Conservation (phyloP, 1,140 invertebrate species). For the Caenorhabditis remanei region DNA sequence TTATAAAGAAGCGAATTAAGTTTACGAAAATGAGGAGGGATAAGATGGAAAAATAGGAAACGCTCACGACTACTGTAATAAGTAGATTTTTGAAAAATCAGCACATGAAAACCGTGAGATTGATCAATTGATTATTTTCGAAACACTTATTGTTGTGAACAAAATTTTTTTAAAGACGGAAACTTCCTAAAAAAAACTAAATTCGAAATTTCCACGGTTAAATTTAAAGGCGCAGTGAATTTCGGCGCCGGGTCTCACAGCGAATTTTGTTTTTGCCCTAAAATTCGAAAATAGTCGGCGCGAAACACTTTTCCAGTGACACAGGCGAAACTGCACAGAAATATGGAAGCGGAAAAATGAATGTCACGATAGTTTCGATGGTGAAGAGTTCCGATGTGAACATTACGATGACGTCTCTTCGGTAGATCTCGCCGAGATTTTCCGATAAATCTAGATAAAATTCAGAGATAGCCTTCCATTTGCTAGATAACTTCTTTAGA, state of each 20-base stretch:
- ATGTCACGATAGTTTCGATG: too few relatives aligned
- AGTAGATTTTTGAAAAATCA: too few relatives aligned
- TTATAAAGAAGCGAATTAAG: neutral
- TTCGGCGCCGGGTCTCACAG: neutral
- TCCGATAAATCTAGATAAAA: neutral
- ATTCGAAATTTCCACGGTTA: constrained; percentile 46
- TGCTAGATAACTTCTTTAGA: neutral
- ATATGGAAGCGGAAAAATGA: neutral
- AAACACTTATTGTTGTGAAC: too few relatives aligned
- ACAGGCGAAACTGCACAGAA: neutral
- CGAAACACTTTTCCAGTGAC: neutral
- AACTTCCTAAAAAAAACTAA: constrained; percentile 2
- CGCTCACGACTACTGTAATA: neutral
- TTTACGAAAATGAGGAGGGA: neutral
- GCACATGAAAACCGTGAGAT: too few relatives aligned
- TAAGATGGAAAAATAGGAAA: neutral
- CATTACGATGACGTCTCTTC: neutral
- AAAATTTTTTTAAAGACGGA: neutral
- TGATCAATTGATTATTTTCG: too few relatives aligned
- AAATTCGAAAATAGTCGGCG: neutral
- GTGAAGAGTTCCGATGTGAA: too few relatives aligned
- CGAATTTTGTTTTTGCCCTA: neutral
- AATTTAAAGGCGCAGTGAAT: constrained; percentile 1
- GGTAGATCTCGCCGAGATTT: too few relatives aligned
- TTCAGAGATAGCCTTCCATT: constrained; percentile 3